Base-by-base conservation (phyloP, 2,888 invertebrate species). In the Priocnemis perturbator region DNA sequence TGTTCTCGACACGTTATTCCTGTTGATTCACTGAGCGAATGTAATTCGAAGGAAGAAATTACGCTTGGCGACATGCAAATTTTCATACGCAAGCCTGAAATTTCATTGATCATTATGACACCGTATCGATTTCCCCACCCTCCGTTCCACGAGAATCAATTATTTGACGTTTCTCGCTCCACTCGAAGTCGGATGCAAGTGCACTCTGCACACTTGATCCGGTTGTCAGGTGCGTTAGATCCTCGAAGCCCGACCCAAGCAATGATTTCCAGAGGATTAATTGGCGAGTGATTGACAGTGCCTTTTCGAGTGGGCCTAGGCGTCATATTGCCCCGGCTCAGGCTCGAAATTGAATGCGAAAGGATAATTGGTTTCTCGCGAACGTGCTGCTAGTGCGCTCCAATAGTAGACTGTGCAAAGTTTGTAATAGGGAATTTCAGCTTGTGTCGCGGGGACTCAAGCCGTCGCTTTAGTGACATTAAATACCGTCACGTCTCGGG, bases 201-300 rank as follows among this genome's bases (percentile, higher is more conserved):
- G 77, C 78, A 77, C 72, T 77, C 75, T 70, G 68, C 64, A 72
- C 69, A 75, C 70, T 75, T 75, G 77, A 75, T 78, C 72, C 56
- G 67, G 68, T 78, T 75, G 77, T 75, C 75, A 73, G 70, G 61
- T 70, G 70, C 73, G 73, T 70, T 62, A 52, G 70, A 72, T 67
- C 62, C 37, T 65, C 59, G 73, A 75, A 70, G 37, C 37, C 77
- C 77, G 76, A 79, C 69, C 78, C 79, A 64, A 79, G 79, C 76
- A 77, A 79, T 78, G 76, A 78, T 78, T 78, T 79, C 74, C 74
- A 7, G 71, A 56, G 62, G 76, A 79, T 79, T 78, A 78, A 78
- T 78, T 79, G 77, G 79, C 79, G 74, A 79, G 74, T 78, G 78
- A 78, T 79, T 78, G 78, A 78, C 78, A 74, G 70, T 3, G 77